These are phyloP conservation scores for Centropyge bicolor DNA, from an alignment of 2,797 vertebrate genomes.

Conservation along the genomic window DNA sequence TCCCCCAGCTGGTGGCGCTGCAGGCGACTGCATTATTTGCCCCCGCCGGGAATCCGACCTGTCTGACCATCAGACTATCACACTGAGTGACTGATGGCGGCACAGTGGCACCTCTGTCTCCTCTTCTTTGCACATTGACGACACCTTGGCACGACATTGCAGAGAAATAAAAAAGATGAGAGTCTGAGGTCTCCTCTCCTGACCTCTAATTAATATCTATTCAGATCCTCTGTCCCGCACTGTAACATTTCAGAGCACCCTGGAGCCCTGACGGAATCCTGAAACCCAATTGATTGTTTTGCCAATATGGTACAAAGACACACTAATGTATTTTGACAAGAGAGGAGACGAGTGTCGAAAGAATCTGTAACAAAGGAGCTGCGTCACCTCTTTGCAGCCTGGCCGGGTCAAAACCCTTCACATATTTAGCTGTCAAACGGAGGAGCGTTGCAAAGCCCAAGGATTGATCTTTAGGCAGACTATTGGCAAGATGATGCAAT, in stretches of 20 bases:
- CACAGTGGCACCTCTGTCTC: slow-evolving; percentile 17
- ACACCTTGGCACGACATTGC: slow-evolving; percentile 47
- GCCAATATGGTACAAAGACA: slow-evolving; percentile 71
- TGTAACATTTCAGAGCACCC: slow-evolving; percentile 64
- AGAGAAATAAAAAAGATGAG: not conserved
- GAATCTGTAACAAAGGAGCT: slow-evolving; percentile 64
- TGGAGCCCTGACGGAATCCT: slow-evolving; percentile 45
- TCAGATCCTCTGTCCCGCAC: slow-evolving; percentile 37
- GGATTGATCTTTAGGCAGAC: slow-evolving; percentile 33
- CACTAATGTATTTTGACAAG: slow-evolving; percentile 70
- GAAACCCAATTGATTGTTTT: slow-evolving; percentile 70
- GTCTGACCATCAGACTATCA: slow-evolving; percentile 1
- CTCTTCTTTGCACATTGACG: not conserved
- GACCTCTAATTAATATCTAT: slow-evolving; percentile 68
- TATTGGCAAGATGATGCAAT: slow-evolving; percentile 44
- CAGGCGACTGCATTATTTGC: not conserved
- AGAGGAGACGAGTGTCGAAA: slow-evolving; percentile 39
- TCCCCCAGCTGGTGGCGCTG: slow-evolving; percentile 39
- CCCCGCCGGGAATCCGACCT: not conserved
- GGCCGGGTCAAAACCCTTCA: slow-evolving; percentile 47
- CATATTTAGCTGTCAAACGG: slow-evolving; percentile 40
- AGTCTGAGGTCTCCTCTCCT: slow-evolving; percentile 18
- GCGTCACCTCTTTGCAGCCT: slow-evolving; percentile 47
- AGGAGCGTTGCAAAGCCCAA: slow-evolving; percentile 8
- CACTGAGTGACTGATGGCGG: slow-evolving; percentile 28